phyloP scores from a whole-genome alignment of 1,140 invertebrate species.

The Neomicropteryx cornuta region DNA sequence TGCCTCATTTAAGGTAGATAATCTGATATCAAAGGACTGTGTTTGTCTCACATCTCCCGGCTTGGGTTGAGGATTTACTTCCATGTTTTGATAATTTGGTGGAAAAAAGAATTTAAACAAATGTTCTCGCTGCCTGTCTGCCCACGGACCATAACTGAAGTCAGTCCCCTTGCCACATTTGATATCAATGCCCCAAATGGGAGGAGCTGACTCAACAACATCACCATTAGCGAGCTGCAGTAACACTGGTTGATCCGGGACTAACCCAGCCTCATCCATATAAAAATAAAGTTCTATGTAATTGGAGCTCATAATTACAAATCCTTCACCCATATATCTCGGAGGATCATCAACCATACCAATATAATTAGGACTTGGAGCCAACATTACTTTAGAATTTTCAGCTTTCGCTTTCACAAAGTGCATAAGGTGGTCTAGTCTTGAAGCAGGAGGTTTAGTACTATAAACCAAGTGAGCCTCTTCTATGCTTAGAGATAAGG shows the following conservation, averaged over 20 bases:
- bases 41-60: slow-evolving; percentile 80
- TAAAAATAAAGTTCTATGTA: slow-evolving; percentile 92
- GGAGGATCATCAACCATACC: slow-evolving; percentile 92
- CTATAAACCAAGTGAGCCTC: slow-evolving; percentile 93
- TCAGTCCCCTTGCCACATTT: slow-evolving; percentile 95
- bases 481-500: slow-evolving; percentile 85
- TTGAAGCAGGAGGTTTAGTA: slow-evolving; percentile 87
- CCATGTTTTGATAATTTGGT: slow-evolving; percentile 68
- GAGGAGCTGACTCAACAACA: slow-evolving; percentile 80
- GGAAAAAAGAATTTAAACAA: slow-evolving; percentile 96
- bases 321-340: slow-evolving; percentile 95
- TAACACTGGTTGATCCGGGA: slow-evolving; percentile 81
- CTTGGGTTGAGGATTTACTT: slow-evolving; percentile 63
- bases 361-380: slow-evolving; percentile 87
- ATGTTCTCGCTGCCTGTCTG: slow-evolving; percentile 90
- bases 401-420: slow-evolving; percentile 90
- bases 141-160: slow-evolving; percentile 97
- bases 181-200: slow-evolving; percentile 90
- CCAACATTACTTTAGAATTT: slow-evolving; percentile 89
- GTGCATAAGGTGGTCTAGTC: slow-evolving; percentile 92
- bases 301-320: slow-evolving; percentile 92
- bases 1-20: slow-evolving; percentile 83
- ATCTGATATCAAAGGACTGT: slow-evolving; percentile 84
- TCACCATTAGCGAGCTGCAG: slow-evolving; percentile 88
- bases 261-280: slow-evolving; percentile 87